Evolutionary conservation across 2,113 vertebrate genomes (phyloP).

Genomic region (Lagenorhynchus albirostris): DNA sequence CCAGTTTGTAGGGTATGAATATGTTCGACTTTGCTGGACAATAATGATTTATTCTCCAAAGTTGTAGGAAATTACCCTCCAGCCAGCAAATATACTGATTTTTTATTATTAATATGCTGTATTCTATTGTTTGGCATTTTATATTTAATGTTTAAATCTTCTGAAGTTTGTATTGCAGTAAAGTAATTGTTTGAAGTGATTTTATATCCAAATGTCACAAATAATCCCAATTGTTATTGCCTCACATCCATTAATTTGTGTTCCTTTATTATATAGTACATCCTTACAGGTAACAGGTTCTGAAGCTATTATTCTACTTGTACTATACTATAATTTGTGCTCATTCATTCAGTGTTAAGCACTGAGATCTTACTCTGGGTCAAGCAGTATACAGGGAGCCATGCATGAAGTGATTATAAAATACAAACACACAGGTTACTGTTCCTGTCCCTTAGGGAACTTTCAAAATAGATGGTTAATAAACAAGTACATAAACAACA

Average conservation of each 20-base stretch:
- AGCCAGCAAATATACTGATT: not conserved
- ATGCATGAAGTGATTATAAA: not conserved
- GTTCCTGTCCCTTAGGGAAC: not conserved
- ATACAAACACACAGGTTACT: not conserved
- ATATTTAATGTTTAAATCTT: not conserved
- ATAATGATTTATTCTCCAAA: not conserved
- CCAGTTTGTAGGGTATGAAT: not conserved
- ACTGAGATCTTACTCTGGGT: not conserved
- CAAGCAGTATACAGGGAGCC: not conserved
- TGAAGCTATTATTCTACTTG: not conserved
- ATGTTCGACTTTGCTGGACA: not conserved
- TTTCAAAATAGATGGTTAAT: not conserved
- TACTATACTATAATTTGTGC: not conserved
- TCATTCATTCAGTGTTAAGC: not conserved
- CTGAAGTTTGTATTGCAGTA: not conserved
- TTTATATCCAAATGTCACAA: not conserved
- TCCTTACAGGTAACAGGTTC: not conserved
- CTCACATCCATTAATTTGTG: not conserved
- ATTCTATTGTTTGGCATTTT: not conserved
- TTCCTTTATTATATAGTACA: not conserved
- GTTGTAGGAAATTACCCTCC: not conserved
- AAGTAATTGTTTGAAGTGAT: not conserved
- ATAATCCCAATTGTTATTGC: not conserved
- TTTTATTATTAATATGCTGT: not conserved
- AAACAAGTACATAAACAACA: not conserved